Evolutionary conservation across 2,888 invertebrate genomes (phyloP).

Genomic region (Hecatera dysodea): DNA sequence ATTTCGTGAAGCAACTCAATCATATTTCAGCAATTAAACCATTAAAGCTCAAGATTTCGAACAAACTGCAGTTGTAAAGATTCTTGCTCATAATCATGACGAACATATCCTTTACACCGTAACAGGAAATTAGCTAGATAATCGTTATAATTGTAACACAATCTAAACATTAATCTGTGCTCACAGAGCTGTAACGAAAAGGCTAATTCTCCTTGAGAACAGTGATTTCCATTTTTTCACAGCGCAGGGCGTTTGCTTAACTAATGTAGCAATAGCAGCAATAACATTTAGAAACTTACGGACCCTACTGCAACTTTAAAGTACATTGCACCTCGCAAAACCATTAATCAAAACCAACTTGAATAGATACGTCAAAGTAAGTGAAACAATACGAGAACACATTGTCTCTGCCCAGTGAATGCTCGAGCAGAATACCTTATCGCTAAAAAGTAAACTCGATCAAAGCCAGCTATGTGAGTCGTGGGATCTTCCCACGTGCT

Average conservation of each 20-base stretch:
- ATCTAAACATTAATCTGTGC: conserved; percentile 79
- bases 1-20: conserved; percentile 40
- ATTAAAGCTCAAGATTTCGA: conserved; percentile 35
- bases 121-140: conserved; percentile 82
- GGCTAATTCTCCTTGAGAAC: conserved; percentile 84
- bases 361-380: conserved; percentile 70
- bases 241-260: conserved; percentile 80
- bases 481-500: conserved; percentile 87
- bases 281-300: conserved; percentile 67
- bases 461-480: conserved; percentile 74
- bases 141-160: conserved; percentile 80
- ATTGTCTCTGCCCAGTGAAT: conserved; percentile 73
- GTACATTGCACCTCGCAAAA: conserved; percentile 72
- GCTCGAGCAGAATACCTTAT: conserved; percentile 75
- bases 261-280: conserved; percentile 76
- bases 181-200: conserved; percentile 79
- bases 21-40: conserved; percentile 41
- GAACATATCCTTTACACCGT: conserved; percentile 65
- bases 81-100: conserved; percentile 60
- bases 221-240: conserved; percentile 82
- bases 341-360: conserved; percentile 72
- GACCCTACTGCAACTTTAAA: conserved; percentile 66
- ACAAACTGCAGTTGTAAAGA: conserved; percentile 43
- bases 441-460: conserved; percentile 82
- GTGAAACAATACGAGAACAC: conserved; percentile 74